Percentiles rank a stretch among this genome's conserved stretches.
These are phyloP conservation scores for mouse (Mus musculus) DNA, from an alignment of 2,113 vertebrate genomes.

Conservation along the genomic window DNA sequence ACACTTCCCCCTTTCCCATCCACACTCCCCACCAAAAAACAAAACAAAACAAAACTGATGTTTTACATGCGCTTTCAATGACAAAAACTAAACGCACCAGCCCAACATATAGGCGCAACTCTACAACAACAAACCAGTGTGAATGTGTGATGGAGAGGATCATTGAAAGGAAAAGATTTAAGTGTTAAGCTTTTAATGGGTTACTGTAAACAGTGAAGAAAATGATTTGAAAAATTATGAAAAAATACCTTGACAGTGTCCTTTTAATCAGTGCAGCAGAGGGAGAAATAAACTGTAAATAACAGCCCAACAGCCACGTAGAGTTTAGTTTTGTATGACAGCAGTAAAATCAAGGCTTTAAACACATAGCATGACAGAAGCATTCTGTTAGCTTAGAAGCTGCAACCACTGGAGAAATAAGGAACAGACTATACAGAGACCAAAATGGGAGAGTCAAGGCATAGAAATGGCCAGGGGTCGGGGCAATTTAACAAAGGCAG, in stretches of 20 bases:
- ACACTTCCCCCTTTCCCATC: constrained; percentile 69
- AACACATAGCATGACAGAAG: constrained; percentile 78
- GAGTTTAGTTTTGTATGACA: constrained; percentile 74
- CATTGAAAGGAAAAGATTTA: constrained; percentile 76
- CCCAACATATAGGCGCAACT: constrained; percentile 79
- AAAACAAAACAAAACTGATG: constrained; percentile 35
- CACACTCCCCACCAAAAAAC: constrained; percentile 54
- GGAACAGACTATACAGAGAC: constrained; percentile 65
- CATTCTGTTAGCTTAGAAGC: constrained; percentile 79
- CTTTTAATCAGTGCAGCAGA: constrained; percentile 86
- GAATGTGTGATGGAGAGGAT: constrained; percentile 77
- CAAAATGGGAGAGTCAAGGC: constrained; percentile 60
- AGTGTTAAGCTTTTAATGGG: constrained; percentile 81
- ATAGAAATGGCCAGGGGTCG: constrained; percentile 62
- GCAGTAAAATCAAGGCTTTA: constrained; percentile 80
- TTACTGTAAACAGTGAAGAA: constrained; percentile 82
- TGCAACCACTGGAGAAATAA: constrained; percentile 73
- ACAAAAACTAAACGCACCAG: constrained; percentile 81
- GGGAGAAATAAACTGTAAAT: constrained; percentile 85
- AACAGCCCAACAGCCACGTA: constrained; percentile 82
- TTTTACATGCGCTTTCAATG: constrained; percentile 80
- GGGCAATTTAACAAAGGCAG: constrained; percentile 39
- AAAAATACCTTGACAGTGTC: constrained; percentile 86
- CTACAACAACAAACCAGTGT: constrained; percentile 81
- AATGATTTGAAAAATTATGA: constrained; percentile 83